Evolutionary conservation across 2,888 invertebrate genomes (phyloP).

Genomic region (Eugnorisma glareosa): DNA sequence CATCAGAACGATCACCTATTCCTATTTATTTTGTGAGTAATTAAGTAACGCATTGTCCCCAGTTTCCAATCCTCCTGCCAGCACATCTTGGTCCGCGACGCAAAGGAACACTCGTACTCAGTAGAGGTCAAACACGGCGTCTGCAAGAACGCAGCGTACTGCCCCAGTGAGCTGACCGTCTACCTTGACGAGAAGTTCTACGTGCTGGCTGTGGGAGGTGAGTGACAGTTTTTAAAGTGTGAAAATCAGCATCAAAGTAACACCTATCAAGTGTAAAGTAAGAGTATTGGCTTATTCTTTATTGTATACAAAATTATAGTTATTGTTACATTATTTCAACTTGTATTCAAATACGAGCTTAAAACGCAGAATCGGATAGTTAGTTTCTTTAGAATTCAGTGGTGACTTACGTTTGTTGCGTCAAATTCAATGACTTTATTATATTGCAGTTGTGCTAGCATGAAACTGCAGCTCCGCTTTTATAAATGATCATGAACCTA

Average conservation of each 20-base stretch:
- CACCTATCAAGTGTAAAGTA: not conserved
- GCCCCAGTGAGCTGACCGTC: conserved; percentile 89
- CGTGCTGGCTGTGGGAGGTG: conserved; percentile 83
- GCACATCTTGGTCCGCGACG: conserved; percentile 93
- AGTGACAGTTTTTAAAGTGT: not conserved
- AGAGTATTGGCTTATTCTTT: not conserved
- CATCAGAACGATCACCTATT: not conserved
- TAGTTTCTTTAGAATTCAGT: not conserved
- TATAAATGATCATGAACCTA: not conserved
- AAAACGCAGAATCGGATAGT: not conserved
- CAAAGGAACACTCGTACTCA: conserved; percentile 93
- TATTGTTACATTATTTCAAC: not conserved
- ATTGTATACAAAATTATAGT: not conserved
- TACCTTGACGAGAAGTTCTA: conserved; percentile 94
- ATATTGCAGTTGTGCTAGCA: not conserved
- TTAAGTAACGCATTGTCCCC: conserved; percentile 22
- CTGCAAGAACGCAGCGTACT: conserved; percentile 74
- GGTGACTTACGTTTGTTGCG: too few species aligned
- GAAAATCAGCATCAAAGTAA: not conserved
- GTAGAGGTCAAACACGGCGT: conserved; percentile 91
- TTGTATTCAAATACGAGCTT: not conserved
- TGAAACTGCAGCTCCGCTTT: not conserved
- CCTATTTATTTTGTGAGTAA: not conserved
- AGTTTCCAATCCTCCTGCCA: conserved; percentile 95
- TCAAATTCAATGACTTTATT: not conserved